Percentiles rank a stretch among this genome's conserved stretches.
phyloP scores from a whole-genome alignment of 2,113 vertebrate genomes.

The Haliaeetus leucogaster region DNA sequence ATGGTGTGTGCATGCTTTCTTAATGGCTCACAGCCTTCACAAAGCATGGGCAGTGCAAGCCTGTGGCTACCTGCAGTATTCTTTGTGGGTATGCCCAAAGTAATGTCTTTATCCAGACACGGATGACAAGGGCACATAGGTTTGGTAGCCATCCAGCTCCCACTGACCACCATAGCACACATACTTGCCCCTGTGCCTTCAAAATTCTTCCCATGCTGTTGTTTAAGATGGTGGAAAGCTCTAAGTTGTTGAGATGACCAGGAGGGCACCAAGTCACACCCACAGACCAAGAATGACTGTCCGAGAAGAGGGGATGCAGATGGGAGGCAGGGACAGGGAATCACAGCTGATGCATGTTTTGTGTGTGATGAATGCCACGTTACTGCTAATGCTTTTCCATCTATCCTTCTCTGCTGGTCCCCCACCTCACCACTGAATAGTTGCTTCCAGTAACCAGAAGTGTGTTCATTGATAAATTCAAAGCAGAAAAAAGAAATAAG shows the following conservation, averaged over 20 bases:
- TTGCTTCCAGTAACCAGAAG: neutral
- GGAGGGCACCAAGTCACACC: neutral
- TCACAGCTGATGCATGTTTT: fast-evolving
- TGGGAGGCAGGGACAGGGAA: neutral
- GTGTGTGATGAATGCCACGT: neutral
- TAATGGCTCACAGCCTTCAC: neutral
- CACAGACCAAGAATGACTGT: neutral
- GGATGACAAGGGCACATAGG: neutral
- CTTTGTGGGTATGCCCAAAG: neutral
- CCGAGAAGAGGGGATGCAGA: neutral
- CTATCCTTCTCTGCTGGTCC: neutral
- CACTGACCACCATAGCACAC: neutral
- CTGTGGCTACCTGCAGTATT: neutral
- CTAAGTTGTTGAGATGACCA: neutral
- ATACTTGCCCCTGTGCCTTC: neutral
- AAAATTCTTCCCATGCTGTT: neutral
- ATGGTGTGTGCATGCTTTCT: neutral
- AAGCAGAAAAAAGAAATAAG: neutral
- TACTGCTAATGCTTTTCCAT: neutral
- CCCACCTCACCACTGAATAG: neutral
- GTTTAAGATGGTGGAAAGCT: neutral
- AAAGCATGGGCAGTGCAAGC: neutral
- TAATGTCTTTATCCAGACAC: neutral
- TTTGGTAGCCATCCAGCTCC: neutral
- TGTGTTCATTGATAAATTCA: neutral